Conservation (phyloP, 64 coral and sea anemone species). For the Porites lutea region DNA sequence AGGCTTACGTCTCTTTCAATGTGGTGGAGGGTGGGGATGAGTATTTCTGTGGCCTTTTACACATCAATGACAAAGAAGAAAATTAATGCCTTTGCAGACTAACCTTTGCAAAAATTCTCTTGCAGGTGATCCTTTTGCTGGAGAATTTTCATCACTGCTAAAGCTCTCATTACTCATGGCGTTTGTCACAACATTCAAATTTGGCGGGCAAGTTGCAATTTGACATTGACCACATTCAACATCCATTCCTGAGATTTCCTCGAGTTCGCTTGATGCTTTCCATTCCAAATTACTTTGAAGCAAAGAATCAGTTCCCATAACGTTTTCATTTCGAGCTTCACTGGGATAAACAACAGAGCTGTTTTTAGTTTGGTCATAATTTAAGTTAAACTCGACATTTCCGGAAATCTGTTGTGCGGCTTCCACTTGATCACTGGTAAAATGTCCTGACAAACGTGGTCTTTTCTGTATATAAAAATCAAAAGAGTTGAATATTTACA, state of each 20-base stretch:
- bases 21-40: too few species aligned
- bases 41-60: not conserved
- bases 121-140: conserved; percentile 21
- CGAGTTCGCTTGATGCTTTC: not conserved
- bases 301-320: not conserved
- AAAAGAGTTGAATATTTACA: too few species aligned
- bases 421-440: not conserved
- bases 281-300: conserved; percentile 18
- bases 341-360: not conserved
- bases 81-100: not conserved
- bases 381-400: not conserved
- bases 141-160: not conserved
- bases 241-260: conserved; percentile 6
- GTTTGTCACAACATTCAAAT: not conserved
- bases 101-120: conserved; percentile 35
- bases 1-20: too few species aligned
- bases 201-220: not conserved
- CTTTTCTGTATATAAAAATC: not conserved
- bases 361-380: not conserved
- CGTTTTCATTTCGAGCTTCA: not conserved
- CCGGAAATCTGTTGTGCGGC: not conserved
- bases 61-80: not conserved
- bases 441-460: not conserved
- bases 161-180: too few species aligned
- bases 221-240: not conserved